Percentiles rank a stretch among this genome's conserved stretches.
These are phyloP conservation scores for Symphodus melops DNA, from an alignment of 2,113 vertebrate genomes.

Conservation along the genomic window DNA sequence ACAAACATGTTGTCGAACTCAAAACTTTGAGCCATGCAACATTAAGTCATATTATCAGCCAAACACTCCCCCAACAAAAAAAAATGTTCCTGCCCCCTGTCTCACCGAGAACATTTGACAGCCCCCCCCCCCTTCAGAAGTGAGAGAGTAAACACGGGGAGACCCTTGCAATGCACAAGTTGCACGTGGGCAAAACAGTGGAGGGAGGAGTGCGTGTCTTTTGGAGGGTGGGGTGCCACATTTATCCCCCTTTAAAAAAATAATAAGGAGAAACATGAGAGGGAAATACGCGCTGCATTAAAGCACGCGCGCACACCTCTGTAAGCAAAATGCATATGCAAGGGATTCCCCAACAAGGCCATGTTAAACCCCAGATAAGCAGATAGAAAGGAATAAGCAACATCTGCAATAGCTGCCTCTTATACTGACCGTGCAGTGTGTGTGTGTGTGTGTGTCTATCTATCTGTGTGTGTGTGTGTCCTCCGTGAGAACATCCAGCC, in stretches of 20 bases:
- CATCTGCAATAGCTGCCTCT: slow-evolving; percentile 42
- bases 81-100: not conserved
- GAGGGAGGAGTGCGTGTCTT: slow-evolving; percentile 19
- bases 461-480: slow-evolving; percentile 10
- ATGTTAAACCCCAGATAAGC: slow-evolving; percentile 34
- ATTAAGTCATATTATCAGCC: slow-evolving; percentile 39
- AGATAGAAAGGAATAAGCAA: slow-evolving; percentile 41
- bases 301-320: slow-evolving; percentile 13
- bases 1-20: slow-evolving; percentile 49
- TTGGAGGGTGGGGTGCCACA: slow-evolving; percentile 39
- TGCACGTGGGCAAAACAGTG: slow-evolving; percentile 76
- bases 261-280: slow-evolving; percentile 8
- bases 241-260: not conserved
- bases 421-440: slow-evolving; percentile 26
- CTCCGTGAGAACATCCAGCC: slow-evolving; percentile 24
- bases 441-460: not conserved
- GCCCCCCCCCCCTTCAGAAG: slow-evolving; percentile 44
- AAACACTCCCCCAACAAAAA: slow-evolving; percentile 8
- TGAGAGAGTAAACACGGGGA: slow-evolving; percentile 70
- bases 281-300: slow-evolving; percentile 1
- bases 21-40: slow-evolving; percentile 57
- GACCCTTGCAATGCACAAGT: slow-evolving; percentile 60
- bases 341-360: slow-evolving; percentile 59
- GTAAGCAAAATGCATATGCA: slow-evolving; percentile 46
- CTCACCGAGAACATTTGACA: slow-evolving; percentile 44